phyloP scores from a whole-genome alignment of 1,140 invertebrate species.

The Caerostris darwini region DNA sequence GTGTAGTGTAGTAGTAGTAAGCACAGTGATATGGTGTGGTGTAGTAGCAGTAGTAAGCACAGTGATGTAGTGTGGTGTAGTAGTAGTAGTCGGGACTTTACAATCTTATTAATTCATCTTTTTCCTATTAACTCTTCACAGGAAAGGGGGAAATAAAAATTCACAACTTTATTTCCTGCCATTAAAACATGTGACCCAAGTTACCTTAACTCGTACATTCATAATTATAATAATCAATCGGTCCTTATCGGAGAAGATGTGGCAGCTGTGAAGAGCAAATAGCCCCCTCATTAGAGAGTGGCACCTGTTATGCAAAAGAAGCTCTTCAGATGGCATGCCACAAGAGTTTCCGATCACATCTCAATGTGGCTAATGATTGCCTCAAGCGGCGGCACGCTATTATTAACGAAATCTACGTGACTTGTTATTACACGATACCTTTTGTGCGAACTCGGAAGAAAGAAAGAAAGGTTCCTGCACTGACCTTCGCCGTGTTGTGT shows the following conservation, averaged over 20 bases:
- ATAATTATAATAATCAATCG: background rate
- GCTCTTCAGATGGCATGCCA: background rate
- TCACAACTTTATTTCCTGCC: no score
- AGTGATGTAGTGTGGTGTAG: no score
- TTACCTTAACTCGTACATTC: no score
- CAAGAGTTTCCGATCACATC: background rate
- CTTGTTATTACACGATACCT: background rate
- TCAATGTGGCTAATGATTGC: background rate
- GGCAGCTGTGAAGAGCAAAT: background rate
- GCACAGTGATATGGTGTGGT: no score
- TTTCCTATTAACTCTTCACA: no score
- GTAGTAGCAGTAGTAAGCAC: no score
- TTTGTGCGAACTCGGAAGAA: background rate
- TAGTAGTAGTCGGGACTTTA: no score
- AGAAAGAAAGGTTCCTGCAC: background rate
- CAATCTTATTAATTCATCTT: no score
- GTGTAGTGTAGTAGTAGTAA: no score
- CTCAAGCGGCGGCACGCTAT: background rate
- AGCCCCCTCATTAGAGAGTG: background rate
- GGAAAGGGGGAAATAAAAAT: no score
- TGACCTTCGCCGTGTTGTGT: constrained; percentile 18
- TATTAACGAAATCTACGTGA: background rate
- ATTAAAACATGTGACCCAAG: no score
- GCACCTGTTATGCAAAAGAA: constrained; percentile 7
- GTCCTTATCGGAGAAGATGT: background rate